These are phyloP conservation scores for Amblyteles armatorius DNA, from an alignment of 2,888 invertebrate species.

Conservation along the genomic window DNA sequence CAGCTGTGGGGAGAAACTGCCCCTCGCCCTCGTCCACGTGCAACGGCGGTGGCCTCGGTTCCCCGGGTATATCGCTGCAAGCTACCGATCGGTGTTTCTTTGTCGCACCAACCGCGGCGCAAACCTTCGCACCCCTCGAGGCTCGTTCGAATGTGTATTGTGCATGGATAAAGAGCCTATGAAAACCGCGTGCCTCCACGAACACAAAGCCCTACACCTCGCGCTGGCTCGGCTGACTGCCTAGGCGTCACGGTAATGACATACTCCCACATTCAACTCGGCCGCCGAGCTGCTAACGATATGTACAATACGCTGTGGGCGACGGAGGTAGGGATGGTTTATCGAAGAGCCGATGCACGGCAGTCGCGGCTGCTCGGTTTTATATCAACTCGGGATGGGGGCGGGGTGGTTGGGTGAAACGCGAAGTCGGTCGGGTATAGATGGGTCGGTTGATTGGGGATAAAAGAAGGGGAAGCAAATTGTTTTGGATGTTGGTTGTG, in stretches of 20 bases:
- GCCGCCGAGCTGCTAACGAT: constrained; percentile 64
- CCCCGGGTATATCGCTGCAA: constrained; percentile 5
- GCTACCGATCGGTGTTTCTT: constrained; percentile 16
- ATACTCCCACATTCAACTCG: constrained; percentile 77
- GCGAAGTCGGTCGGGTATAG: constrained; percentile 43
- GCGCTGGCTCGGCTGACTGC: constrained; percentile 58
- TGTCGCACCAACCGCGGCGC: constrained; percentile 60
- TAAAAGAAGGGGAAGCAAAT: constrained; percentile 25
- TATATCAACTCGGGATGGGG: constrained; percentile 37
- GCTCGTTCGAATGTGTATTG: constrained; percentile 57
- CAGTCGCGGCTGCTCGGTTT: constrained; percentile 36
- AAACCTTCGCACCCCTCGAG: not conserved
- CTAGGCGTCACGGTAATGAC: constrained; percentile 79
- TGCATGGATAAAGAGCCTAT: constrained; percentile 15
- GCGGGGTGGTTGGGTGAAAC: constrained; percentile 27
- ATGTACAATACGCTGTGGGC: constrained; percentile 55
- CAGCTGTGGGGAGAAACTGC: constrained; percentile 15
- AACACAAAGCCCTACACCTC: constrained; percentile 52
- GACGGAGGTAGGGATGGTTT: constrained; percentile 17
- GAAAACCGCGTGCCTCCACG: constrained; percentile 46
- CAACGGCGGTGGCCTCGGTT: constrained; percentile 17
- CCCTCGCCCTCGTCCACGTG: constrained; percentile 19
- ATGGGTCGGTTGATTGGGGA: not conserved
- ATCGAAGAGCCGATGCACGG: constrained; percentile 32
- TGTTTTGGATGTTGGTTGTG: constrained; percentile 19